These are phyloP conservation scores for Eupithecia dodoneata DNA, from an alignment of 2,888 invertebrate species.

Conservation along the genomic window DNA sequence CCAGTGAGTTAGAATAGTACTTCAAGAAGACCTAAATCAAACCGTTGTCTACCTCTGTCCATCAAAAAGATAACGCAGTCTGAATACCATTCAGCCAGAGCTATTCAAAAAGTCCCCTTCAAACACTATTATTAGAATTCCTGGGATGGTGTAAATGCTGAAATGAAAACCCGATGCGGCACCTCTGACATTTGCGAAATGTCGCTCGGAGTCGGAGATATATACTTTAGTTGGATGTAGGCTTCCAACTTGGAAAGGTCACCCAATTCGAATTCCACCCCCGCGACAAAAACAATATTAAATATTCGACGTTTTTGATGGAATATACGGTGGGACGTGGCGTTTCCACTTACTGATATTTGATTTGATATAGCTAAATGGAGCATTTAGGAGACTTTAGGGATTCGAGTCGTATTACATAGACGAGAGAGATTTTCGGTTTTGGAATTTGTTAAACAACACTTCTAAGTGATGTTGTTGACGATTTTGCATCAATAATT, in stretches of 20 bases:
- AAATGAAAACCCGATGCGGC: slow-evolving; percentile 21
- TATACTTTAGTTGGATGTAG: slow-evolving; percentile 22
- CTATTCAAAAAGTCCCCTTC: not conserved
- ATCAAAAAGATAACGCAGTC: not conserved
- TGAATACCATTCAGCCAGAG: slow-evolving; percentile 6
- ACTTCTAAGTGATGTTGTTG: too few species aligned
- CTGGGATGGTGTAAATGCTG: slow-evolving; percentile 31
- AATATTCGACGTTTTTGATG: not conserved
- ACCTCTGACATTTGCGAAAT: slow-evolving; percentile 41
- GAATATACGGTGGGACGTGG: not conserved
- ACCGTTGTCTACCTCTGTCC: slow-evolving; percentile 2
- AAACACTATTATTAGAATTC: slow-evolving; percentile 16
- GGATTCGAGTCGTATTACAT: not conserved
- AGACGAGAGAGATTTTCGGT: not conserved
- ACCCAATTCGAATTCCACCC: slow-evolving; percentile 25
- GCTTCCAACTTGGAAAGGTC: slow-evolving; percentile 27
- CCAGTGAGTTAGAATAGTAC: not conserved
- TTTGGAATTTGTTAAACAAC: too few species aligned
- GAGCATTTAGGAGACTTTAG: not conserved
- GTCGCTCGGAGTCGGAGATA: slow-evolving; percentile 6
- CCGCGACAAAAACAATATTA: slow-evolving; percentile 15
- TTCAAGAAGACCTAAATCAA: slow-evolving; percentile 2
- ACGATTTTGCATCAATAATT: too few species aligned
- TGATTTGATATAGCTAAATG: not conserved
- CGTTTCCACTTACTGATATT: not conserved